Evolutionary conservation across 1,140 invertebrate species (phyloP).

Genomic region (Ceratosolen solmsi): DNA sequence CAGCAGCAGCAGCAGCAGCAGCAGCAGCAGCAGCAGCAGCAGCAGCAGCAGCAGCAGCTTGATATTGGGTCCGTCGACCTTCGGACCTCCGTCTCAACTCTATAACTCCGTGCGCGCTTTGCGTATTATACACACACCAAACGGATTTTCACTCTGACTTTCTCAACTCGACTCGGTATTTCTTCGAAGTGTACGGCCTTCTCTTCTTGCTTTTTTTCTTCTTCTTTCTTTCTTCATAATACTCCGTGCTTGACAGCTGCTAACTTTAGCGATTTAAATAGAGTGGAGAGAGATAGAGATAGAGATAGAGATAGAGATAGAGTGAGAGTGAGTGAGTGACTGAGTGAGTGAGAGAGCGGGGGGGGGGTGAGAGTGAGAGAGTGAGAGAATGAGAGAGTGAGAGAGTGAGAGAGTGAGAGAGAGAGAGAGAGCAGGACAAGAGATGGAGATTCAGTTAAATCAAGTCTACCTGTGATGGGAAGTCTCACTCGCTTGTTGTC

Average conservation of each 20-base stretch:
- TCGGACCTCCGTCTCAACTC: constrained; percentile 30
- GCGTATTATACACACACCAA: background rate
- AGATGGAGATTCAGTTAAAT: constrained; percentile 33
- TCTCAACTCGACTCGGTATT: constrained; percentile 31
- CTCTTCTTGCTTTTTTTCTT: background rate
- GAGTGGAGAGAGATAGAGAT: background rate
- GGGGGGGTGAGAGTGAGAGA: no score
- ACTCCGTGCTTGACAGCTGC: constrained; percentile 42
- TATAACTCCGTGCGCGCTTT: background rate
- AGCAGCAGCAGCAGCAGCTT: constrained; percentile 17
- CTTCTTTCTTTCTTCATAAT: background rate
- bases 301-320: background rate
- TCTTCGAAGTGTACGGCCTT: constrained; percentile 40
- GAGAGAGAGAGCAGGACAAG: background rate
- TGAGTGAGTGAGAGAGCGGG: background rate
- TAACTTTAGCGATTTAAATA: constrained; percentile 46
- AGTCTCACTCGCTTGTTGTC: no score
- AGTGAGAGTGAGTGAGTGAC: no score
- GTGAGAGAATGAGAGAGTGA: background rate
- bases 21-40: constrained; percentile 44
- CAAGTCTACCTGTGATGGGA: constrained; percentile 32
- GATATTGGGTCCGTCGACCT: constrained; percentile 47
- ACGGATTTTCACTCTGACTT: constrained; percentile 46
- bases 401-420: background rate
- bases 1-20: constrained; percentile 43